Base-by-base conservation (phyloP, 2,797 vertebrate genomes). In the Etheostoma perlongum region DNA sequence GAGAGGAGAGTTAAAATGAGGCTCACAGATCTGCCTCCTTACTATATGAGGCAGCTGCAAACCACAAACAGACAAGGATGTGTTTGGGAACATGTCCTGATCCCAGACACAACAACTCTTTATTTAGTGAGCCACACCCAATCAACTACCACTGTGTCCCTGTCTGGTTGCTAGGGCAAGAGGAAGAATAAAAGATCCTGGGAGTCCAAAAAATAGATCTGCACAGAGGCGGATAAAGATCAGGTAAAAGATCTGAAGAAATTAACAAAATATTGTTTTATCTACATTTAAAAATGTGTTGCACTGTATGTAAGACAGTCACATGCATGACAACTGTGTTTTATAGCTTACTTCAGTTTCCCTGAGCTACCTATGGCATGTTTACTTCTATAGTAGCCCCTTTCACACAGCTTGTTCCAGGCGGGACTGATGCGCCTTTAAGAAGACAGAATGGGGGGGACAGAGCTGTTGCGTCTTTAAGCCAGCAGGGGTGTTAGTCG, bases 71-170 rank as follows among this genome's bases (percentile, higher is more conserved):
- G 88, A 89, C 90, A 84, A 88, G 87, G 83, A 88, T 90, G 86
- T 89, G 88, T 92, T 92, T 85, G 85, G 90, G 86, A 90, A 89
- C 74, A 89, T 73, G 84, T 74, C 82, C 76, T 70, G 69, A 88
- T 85, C 83, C 86, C 88, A 93, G 91, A 92, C 92, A 93, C 90
- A 93, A 92, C 92, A 91, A 90, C 71, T 84, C 88, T 92, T 90
- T 92, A 92, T 88, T 91, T 87, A 90, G 88, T 61, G 78, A 76
- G 76, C 84, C 91, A 89, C 93, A 86, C 92, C 92, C 91, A 82
- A 83, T 86, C 88, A 91, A 92, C 85, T 86, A 85, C 82, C 81
- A 86, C 87, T 67, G 75, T 57, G 76, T 81, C 86, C 58, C 82
- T 40, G 87, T 64, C 85, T 87, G 88, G 81, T 79, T 87, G 84